Evolutionary conservation across 2,888 invertebrate species (phyloP).

Genomic region (Drosophila algonquin): DNA sequence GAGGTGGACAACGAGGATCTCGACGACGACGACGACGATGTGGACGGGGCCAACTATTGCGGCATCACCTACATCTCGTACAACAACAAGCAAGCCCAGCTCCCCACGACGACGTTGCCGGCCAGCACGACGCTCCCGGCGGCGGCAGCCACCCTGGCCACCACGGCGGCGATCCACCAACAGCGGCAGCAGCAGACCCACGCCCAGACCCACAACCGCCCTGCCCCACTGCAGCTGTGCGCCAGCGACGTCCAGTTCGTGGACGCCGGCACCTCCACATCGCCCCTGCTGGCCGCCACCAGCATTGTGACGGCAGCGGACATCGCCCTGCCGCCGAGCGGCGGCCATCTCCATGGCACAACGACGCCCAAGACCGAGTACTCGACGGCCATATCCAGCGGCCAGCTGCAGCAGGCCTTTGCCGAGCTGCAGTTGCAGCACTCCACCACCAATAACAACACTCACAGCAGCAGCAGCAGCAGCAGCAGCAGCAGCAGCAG

Average conservation of each 20-base stretch:
- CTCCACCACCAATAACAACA: slow-evolving; percentile 53
- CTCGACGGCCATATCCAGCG: slow-evolving; percentile 73
- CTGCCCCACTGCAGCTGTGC: slow-evolving; percentile 63
- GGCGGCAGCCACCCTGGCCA: slow-evolving; percentile 72
- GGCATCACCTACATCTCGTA: slow-evolving; percentile 88
- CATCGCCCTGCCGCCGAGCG: slow-evolving; percentile 50
- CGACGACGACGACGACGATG: slow-evolving; percentile 96
- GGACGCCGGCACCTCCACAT: slow-evolving; percentile 82
- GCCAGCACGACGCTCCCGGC: slow-evolving; percentile 66
- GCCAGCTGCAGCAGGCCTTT: slow-evolving; percentile 72
- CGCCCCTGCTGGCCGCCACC: slow-evolving; percentile 65
- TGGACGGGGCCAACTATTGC: slow-evolving; percentile 96
- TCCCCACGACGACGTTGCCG: slow-evolving; percentile 73
- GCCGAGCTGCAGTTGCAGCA: slow-evolving; percentile 65
- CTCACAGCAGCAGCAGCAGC: slow-evolving; percentile 49
- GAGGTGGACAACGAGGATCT: slow-evolving; percentile 97
- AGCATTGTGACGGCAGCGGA: slow-evolving; percentile 60
- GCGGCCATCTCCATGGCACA: slow-evolving; percentile 63
- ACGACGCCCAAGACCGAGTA: slow-evolving; percentile 80
- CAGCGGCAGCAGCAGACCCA: slow-evolving; percentile 54
- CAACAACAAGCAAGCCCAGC: slow-evolving; percentile 89
- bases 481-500: too few relatives aligned
- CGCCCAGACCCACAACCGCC: slow-evolving; percentile 42
- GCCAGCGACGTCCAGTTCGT: slow-evolving; percentile 58
- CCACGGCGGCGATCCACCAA: slow-evolving; percentile 61